phyloP scores from a whole-genome alignment of 2,113 vertebrate genomes.

The Odontesthes bonariensis region DNA sequence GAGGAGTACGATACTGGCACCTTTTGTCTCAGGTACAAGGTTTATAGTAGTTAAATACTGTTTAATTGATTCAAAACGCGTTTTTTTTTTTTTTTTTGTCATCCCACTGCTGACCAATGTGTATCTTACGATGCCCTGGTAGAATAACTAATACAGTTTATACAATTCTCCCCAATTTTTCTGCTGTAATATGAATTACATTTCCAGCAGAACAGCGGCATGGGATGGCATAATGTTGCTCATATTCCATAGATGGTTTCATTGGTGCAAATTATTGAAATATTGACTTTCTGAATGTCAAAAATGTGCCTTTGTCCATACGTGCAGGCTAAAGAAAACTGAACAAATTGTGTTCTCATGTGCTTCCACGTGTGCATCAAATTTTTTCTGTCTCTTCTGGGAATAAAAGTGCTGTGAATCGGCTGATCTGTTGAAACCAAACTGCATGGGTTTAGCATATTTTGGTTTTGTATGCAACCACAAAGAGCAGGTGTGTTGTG shows the following conservation, averaged over 20 bases:
- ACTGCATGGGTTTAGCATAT: background rate
- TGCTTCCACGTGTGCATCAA: background rate
- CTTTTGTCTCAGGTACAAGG: conserved; percentile 88
- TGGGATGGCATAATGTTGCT: background rate
- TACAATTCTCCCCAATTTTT: background rate
- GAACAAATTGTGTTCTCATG: background rate
- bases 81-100: no score
- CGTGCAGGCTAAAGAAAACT: background rate
- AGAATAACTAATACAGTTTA: background rate
- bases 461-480: background rate
- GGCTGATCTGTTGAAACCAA: background rate
- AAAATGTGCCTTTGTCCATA: background rate
- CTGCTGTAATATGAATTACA: background rate
- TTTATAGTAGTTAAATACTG: background rate
- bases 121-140: background rate
- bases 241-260: background rate
- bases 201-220: background rate
- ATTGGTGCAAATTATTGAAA: background rate
- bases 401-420: background rate
- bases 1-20: conserved; percentile 89
- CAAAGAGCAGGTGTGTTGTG: background rate
- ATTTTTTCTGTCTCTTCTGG: background rate
- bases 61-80: background rate
- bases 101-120: background rate
- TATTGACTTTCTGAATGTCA: background rate